Conservation (phyloP, 2,888 invertebrate genomes). For the Troides aeacus region DNA sequence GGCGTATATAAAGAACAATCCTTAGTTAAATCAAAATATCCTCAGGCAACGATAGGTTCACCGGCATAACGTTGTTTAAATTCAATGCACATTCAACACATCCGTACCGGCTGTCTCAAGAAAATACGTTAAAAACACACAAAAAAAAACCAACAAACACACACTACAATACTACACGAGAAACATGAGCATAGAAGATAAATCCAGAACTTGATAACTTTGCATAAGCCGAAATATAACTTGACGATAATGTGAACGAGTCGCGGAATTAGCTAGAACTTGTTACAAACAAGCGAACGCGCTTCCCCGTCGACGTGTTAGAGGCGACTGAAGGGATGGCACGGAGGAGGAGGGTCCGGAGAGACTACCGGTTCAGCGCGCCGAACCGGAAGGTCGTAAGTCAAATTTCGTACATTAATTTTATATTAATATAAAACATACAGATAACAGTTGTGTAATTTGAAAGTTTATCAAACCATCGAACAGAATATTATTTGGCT, state of each 20-base stretch:
- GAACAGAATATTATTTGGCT: neutral
- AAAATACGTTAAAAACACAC: slow-evolving; percentile 23
- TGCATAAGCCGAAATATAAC: slow-evolving; percentile 16
- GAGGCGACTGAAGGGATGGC: slow-evolving; percentile 25
- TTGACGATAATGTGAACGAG: slow-evolving; percentile 18
- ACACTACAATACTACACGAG: slow-evolving; percentile 1
- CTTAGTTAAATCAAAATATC: slow-evolving; percentile 7
- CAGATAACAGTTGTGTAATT: neutral
- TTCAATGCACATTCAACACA: slow-evolving; percentile 29
- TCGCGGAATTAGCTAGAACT: slow-evolving; percentile 28
- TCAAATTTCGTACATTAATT: slow-evolving; percentile 15
- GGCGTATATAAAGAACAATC: neutral
- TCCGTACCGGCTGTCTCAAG: slow-evolving; percentile 25
- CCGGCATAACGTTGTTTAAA: slow-evolving; percentile 21
- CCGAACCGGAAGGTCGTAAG: slow-evolving; percentile 18
- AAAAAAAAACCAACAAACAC: slow-evolving; percentile 18
- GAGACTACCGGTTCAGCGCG: slow-evolving; percentile 18
- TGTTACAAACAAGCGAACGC: slow-evolving; percentile 19
- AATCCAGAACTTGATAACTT: slow-evolving; percentile 11
- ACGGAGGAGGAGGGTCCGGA: slow-evolving; percentile 14
- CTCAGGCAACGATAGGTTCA: slow-evolving; percentile 8
- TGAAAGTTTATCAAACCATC: too few species aligned
- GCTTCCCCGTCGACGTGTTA: slow-evolving; percentile 16
- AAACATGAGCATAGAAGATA: slow-evolving; percentile 6
- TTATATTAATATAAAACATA: neutral